These are phyloP conservation scores for Oreohelix idahoensis DNA, from an alignment of 1,140 invertebrate species.

Conservation along the genomic window DNA sequence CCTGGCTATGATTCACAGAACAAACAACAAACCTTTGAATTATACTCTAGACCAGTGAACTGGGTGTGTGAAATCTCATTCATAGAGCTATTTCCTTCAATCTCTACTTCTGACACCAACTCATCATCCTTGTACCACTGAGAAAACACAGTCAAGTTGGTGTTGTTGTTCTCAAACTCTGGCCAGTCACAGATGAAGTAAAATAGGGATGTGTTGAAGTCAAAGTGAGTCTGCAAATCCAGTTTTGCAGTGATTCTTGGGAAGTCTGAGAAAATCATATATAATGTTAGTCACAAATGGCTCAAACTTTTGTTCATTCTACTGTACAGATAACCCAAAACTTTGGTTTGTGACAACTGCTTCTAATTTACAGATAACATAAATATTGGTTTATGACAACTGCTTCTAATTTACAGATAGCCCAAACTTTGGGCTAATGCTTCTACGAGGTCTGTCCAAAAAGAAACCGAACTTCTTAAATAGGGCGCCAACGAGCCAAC, in stretches of 20 bases:
- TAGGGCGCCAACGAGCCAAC: no score
- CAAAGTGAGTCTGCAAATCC: conserved; percentile 29
- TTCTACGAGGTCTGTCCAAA: no score
- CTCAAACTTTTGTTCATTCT: no score
- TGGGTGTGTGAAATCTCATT: conserved; percentile 21
- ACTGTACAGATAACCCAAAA: no score
- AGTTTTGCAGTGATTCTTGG: conserved; percentile 33
- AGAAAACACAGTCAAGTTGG: conserved; percentile 34
- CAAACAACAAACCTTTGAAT: conserved; percentile 11
- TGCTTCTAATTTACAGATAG: no score
- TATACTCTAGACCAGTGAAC: conserved; percentile 14
- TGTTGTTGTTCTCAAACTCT: conserved; percentile 24
- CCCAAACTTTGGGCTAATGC: no score
- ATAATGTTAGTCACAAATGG: no score
- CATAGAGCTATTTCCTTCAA: conserved; percentile 35
- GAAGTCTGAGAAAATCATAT: conserved; percentile 40
- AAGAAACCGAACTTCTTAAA: no score
- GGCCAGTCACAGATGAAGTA: conserved; percentile 47
- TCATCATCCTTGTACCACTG: conserved; percentile 44
- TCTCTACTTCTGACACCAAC: conserved; percentile 11
- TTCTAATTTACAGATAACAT: no score
- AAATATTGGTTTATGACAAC: no score
- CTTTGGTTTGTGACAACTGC: no score
- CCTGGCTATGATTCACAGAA: no score
- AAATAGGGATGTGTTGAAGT: conserved; percentile 38